Base-by-base conservation (phyloP, 2,113 vertebrate genomes). In the Dermatemys mawii region DNA sequence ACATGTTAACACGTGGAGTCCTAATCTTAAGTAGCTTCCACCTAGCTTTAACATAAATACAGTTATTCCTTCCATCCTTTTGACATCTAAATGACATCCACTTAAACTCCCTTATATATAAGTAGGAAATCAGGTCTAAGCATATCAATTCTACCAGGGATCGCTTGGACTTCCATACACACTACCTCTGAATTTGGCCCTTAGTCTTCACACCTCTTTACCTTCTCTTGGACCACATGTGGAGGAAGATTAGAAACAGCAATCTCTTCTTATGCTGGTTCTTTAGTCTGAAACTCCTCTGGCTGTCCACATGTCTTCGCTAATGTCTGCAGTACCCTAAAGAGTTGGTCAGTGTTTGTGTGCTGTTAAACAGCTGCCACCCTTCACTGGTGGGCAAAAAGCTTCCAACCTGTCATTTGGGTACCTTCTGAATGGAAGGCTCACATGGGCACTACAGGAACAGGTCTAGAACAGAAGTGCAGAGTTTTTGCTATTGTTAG, bases 241-340 rank as follows among this genome's bases (percentile, higher is more conserved):
- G 57, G 50, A 89, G 19, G 19, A 49, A 78, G 44, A 76, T 12
- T 46, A 76, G 38, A 22, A 84, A 51, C 41, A 55, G n/a, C 75
- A 67, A 21, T 16, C 3, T 21, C 8, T 67, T 81, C n/a, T 78
- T 81, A 24, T 21, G 22, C 11, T 83, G 1, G 0, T 55, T 41
- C 54, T 76, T 83, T 67, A 54, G 2, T 19, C 5, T 3, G 49
- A 7, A 84, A 60, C 49, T 11, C 82, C 46, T 88, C 35, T 22
- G 60, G 5, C 3, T 60, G 84, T 92, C 55, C 86, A 21, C 10
- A 49, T 4, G 7, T 1, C 16, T 76, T 44, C 73, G 12, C 26
- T 44, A 46, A 27, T 14, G 11, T 8, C 41, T 76, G 41, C 48
- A 87, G 29, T 2, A 70, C 70, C 21, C 5, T 89, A 48, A 80